Evolutionary conservation across 2,888 invertebrate genomes (phyloP).

Genomic region (Leptodirus hochenwartii): DNA sequence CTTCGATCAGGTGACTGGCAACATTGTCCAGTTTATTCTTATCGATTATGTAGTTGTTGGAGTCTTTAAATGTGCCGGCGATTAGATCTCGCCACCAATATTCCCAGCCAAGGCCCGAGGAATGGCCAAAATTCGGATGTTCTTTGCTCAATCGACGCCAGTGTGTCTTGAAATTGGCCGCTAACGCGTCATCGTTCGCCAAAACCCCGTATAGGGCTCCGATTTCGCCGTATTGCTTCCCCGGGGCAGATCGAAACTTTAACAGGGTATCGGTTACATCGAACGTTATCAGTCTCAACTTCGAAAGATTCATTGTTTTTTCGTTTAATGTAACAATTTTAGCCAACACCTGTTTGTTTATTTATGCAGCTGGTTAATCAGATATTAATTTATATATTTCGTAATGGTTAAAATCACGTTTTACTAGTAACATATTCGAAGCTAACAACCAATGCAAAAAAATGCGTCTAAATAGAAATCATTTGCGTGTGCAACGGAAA

Average conservation of each 20-base stretch:
- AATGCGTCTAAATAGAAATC: no score
- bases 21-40: constrained; percentile 30
- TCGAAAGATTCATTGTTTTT: constrained; percentile 31
- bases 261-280: constrained; percentile 77
- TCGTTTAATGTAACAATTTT: no score
- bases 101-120: constrained; percentile 49
- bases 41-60: constrained; percentile 24
- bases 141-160: constrained; percentile 43
- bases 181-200: constrained; percentile 37
- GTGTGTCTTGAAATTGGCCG: constrained; percentile 41
- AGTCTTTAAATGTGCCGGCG: constrained; percentile 39
- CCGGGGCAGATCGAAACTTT: constrained; percentile 48
- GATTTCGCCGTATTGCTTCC: constrained; percentile 52
- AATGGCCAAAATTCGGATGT: constrained; percentile 67
- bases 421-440: no score
- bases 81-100: constrained; percentile 70
- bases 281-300: constrained; percentile 56
- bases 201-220: constrained; percentile 50
- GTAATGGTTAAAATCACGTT: no score
- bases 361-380: no score
- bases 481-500: no score
- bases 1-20: constrained; percentile 41
- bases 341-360: no score
- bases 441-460: no score
- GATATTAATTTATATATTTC: no score